These are phyloP conservation scores for Ectobius pallidus DNA, from an alignment of 2,888 invertebrate species.

Conservation along the genomic window DNA sequence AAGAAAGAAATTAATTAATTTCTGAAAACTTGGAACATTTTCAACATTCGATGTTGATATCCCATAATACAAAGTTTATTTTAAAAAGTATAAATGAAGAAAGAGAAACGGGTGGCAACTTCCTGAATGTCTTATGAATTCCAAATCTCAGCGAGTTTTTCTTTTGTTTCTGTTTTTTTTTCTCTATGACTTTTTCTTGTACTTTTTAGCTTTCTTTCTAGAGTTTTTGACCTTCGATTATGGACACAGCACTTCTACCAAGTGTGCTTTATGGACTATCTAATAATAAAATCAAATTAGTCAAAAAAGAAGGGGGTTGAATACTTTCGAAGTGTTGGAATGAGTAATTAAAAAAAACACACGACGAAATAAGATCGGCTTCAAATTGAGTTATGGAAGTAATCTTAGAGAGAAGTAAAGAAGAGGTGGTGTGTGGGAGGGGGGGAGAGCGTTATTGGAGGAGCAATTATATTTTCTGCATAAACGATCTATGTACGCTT, in stretches of 20 bases:
- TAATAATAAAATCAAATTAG: slow-evolving; percentile 40
- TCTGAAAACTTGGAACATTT: slow-evolving; percentile 29
- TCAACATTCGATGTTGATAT: slow-evolving; percentile 30
- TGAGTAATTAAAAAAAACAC: slow-evolving; percentile 57
- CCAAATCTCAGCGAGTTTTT: slow-evolving; percentile 6
- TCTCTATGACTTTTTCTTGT: not conserved
- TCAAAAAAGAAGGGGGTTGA: slow-evolving; percentile 32
- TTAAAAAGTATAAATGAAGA: not conserved
- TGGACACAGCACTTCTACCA: slow-evolving; percentile 23
- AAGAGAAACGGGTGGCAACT: not conserved
- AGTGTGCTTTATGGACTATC: slow-evolving; percentile 34
- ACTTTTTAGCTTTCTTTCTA: slow-evolving; percentile 20
- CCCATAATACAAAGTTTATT: slow-evolving; percentile 25
- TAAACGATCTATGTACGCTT: not conserved
- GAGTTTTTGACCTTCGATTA: slow-evolving; percentile 33
- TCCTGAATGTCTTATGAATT: slow-evolving; percentile 23
- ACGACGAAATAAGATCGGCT: slow-evolving; percentile 51
- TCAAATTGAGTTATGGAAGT: slow-evolving; percentile 57
- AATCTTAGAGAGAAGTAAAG: slow-evolving; percentile 50
- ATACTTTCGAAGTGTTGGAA: slow-evolving; percentile 47
- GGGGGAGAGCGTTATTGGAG: slow-evolving; percentile 21
- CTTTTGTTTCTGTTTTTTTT: slow-evolving; percentile 7
- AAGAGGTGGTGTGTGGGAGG: slow-evolving; percentile 30
- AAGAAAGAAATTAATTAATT: slow-evolving; percentile 32
- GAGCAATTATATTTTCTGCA: not conserved